phyloP scores from a whole-genome alignment of 2,797 vertebrate genomes.

The Leucoraja ocellata region DNA sequence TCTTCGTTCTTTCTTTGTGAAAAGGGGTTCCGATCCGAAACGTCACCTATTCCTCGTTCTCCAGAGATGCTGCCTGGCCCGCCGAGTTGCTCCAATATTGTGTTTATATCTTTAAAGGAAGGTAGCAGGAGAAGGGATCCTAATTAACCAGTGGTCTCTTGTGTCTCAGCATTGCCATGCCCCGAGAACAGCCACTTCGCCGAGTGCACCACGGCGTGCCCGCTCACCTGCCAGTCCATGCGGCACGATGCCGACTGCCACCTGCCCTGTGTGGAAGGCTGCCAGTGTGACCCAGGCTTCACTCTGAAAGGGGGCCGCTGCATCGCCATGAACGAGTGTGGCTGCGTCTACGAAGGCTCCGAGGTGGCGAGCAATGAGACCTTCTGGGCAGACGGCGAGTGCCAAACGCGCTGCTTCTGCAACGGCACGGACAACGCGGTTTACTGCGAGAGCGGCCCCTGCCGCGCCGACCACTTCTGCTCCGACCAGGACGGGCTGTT shows the following conservation, averaged over 20 bases:
- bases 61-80: too few relatives aligned
- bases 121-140: neutral
- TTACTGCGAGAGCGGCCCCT: constrained; percentile 76
- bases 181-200: constrained; percentile 91
- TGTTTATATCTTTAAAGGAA: neutral
- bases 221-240: constrained; percentile 77
- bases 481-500: constrained; percentile 74
- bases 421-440: constrained; percentile 88
- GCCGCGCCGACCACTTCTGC: constrained; percentile 80
- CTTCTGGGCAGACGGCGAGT: constrained; percentile 91
- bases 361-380: constrained; percentile 84
- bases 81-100: too few relatives aligned
- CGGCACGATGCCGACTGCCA: constrained; percentile 52
- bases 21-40: too few relatives aligned
- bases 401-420: constrained; percentile 91
- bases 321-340: constrained; percentile 76
- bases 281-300: constrained; percentile 83
- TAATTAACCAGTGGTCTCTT: neutral
- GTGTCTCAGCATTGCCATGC: constrained; percentile 74
- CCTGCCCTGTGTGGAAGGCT: constrained; percentile 78
- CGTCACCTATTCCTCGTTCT: too few relatives aligned
- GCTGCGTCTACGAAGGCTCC: constrained; percentile 76
- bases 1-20: too few relatives aligned
- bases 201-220: constrained; percentile 79
- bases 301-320: constrained; percentile 71